Conservation (phyloP, 2,797 vertebrate genomes). For the Protonibea diacanthus region DNA sequence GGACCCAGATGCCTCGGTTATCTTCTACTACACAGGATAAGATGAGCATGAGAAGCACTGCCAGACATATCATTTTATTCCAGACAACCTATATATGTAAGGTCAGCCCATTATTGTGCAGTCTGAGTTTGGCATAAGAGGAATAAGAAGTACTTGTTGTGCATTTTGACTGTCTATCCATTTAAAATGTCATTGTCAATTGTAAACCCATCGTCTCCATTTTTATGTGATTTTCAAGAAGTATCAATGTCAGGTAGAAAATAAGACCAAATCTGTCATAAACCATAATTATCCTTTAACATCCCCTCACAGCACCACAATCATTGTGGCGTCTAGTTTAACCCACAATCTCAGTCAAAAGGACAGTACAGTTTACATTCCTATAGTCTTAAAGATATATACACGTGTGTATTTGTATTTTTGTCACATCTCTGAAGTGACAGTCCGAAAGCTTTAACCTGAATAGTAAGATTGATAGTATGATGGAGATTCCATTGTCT, state of each 20-base stretch:
- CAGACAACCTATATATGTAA: background rate
- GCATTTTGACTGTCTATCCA: no score
- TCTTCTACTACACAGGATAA: background rate
- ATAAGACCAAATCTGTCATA: background rate
- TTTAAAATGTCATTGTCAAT: background rate
- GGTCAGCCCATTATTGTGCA: background rate
- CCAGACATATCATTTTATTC: background rate
- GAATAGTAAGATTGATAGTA: constrained; percentile 32
- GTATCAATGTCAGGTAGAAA: background rate
- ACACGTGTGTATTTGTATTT: background rate
- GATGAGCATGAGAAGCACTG: background rate
- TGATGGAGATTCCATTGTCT: constrained; percentile 35
- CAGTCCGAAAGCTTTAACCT: constrained; percentile 22
- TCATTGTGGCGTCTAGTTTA: background rate
- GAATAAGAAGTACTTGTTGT: background rate
- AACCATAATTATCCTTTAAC: background rate
- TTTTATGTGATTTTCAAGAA: background rate
- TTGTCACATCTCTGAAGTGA: constrained; percentile 27
- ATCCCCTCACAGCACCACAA: background rate
- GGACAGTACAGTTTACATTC: background rate
- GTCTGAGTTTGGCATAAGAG: background rate
- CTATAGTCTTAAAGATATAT: background rate
- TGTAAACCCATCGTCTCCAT: background rate
- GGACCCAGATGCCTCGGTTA: background rate
- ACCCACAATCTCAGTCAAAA: background rate